A percentile compares a stretch with the other conserved stretches of the same genome.
Conservation (phyloP, 2,888 invertebrate genomes). For the Dasypolia templi region DNA sequence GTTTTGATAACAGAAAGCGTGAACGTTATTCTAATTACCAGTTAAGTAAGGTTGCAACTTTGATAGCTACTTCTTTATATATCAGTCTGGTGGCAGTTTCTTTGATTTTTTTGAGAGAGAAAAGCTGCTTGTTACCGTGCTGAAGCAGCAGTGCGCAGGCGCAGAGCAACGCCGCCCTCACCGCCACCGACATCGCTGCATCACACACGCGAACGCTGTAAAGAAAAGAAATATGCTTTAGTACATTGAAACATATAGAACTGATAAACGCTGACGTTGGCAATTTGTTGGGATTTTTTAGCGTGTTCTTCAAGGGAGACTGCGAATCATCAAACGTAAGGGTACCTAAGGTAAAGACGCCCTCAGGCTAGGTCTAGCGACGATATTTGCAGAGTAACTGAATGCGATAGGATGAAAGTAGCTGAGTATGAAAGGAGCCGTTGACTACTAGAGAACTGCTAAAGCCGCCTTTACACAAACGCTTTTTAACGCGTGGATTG, state of each 20-base stretch:
- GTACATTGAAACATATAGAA: background rate
- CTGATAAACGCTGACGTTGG: background rate
- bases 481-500: no score
- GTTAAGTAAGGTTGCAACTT: background rate
- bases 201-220: conserved; percentile 84
- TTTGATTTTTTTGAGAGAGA: no score
- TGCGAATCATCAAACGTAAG: background rate
- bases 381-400: background rate
- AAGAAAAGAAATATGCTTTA: conserved; percentile 68
- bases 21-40: background rate
- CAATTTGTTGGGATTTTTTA: background rate
- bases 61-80: background rate
- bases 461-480: no score
- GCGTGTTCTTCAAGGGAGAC: background rate
- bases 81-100: background rate
- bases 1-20: background rate
- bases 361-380: background rate
- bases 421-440: no score
- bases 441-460: no score
- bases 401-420: background rate
- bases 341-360: background rate
- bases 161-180: conserved; percentile 86
- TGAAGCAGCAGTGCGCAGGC: conserved; percentile 83
- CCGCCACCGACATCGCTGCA: conserved; percentile 85
- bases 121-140: conserved; percentile 68